Conservation (phyloP, 2,888 invertebrate genomes). For the Biston stratarius region DNA sequence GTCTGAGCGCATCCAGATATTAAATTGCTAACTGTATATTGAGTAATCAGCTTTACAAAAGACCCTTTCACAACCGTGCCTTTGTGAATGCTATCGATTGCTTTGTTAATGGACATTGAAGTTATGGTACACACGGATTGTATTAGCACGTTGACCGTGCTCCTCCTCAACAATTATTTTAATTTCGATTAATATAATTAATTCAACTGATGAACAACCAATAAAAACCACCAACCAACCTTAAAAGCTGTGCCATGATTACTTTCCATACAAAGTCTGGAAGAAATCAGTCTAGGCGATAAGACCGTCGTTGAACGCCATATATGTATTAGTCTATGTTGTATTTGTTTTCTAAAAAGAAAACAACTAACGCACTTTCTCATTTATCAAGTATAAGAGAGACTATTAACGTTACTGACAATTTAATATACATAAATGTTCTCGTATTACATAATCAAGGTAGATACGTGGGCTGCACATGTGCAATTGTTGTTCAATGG, state of each 20-base stretch:
- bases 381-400: background rate
- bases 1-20: conserved; percentile 54
- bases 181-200: background rate
- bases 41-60: conserved; percentile 34
- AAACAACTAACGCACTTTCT: background rate
- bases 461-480: conserved; percentile 55
- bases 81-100: conserved; percentile 25
- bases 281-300: too few relatives aligned
- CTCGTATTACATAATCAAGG: conserved; percentile 43
- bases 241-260: too few relatives aligned
- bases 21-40: conserved; percentile 44
- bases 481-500: conserved; percentile 57
- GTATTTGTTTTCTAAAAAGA: too few relatives aligned
- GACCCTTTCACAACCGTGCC: conserved; percentile 33
- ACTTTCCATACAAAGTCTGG: too few relatives aligned
- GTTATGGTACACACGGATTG: background rate
- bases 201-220: too few relatives aligned
- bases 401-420: too few relatives aligned
- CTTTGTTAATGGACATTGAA: conserved; percentile 16
- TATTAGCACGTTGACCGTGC: background rate
- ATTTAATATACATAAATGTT: conserved; percentile 18
- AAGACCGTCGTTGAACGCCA: too few relatives aligned
- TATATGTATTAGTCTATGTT: too few relatives aligned
- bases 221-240: too few relatives aligned
- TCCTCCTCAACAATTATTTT: background rate